Base-by-base conservation (phyloP, 2,113 vertebrate species). In the Bujurquina vittata region DNA sequence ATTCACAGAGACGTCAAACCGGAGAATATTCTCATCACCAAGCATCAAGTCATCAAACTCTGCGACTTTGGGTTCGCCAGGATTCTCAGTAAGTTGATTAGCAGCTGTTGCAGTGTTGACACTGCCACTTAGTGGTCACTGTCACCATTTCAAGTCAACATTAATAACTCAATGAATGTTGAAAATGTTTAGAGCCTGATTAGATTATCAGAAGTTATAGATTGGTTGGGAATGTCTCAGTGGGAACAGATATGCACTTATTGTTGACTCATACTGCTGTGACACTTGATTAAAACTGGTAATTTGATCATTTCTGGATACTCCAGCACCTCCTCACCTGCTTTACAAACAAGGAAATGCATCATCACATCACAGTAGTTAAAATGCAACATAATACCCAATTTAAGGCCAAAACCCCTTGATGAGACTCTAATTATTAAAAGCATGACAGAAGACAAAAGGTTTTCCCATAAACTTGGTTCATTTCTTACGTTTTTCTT, bases 41-140 rank as follows among this genome's bases (percentile, higher is more conserved):
- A 97, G 91, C 97, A 98, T 62, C 97, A 95, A 0, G 96, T 99
- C 94, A 97, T 99, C 93, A 99, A 99, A 76, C 97, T 99, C 35
- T 99, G 98, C 65, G 98, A 99, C 94, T 99, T 99, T 2, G 98
- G 98, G 52, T 99, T 99, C 33, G 98, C 98, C 79, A 96, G 98
- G 79, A 95, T 98, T 29, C 95, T 99, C 86, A 99, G 98, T 99
- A 89, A 96, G 98, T 97, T 59, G 1, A 9, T n/a, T 17, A 58
- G 3, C 54, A 11, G 15, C 46, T 76, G 54, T 12, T 12, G 8
- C 0, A 18, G 59, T 3, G 3, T 4, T 54, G 12, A 82, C 75
- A 2, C 15, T 14, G 52, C 75, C 86, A 12, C 76, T 83, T 80
- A 77, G 60, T 87, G 89, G 87, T 49, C 46, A 22, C 4, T 35